Conservation (phyloP, 2,113 vertebrate species). For the Hippocampus comes region DNA sequence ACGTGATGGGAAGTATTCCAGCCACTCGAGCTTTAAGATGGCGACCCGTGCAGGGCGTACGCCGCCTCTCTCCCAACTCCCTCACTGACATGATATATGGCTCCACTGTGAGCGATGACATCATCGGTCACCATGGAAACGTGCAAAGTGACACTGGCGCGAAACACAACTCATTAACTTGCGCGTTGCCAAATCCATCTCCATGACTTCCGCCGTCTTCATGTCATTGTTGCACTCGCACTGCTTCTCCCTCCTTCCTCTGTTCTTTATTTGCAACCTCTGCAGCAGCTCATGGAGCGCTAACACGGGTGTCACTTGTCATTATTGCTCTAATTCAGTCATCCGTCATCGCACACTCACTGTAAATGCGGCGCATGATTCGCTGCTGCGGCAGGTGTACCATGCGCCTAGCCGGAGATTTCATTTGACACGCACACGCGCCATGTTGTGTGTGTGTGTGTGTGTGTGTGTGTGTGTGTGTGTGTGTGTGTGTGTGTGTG, state of each 20-base stretch:
- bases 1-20: too few species aligned
- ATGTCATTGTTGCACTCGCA: slow-evolving; percentile 22
- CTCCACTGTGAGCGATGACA: slow-evolving; percentile 12
- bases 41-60: neutral
- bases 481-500: neutral
- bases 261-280: slow-evolving; percentile 74
- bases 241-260: slow-evolving; percentile 17
- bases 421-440: slow-evolving; percentile 74
- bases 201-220: slow-evolving; percentile 60
- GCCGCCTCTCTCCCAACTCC: too few species aligned
- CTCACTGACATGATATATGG: neutral
- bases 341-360: slow-evolving; percentile 77
- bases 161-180: slow-evolving; percentile 57
- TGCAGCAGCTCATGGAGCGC: slow-evolving; percentile 72
- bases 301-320: slow-evolving; percentile 83
- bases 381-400: slow-evolving; percentile 74
- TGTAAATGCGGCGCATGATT: slow-evolving; percentile 72
- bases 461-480: neutral
- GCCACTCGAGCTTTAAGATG: neutral
- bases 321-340: slow-evolving; percentile 81
- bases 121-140: slow-evolving; percentile 12
- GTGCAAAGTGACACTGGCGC: slow-evolving; percentile 29
- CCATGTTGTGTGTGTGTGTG: slow-evolving; percentile 4
- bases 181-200: slow-evolving; percentile 55
- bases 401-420: slow-evolving; percentile 73